A percentile compares a stretch with the other conserved stretches of the same genome.
Conservation (phyloP, 2,888 invertebrate genomes). For the Scaptomyza caliginosa region DNA sequence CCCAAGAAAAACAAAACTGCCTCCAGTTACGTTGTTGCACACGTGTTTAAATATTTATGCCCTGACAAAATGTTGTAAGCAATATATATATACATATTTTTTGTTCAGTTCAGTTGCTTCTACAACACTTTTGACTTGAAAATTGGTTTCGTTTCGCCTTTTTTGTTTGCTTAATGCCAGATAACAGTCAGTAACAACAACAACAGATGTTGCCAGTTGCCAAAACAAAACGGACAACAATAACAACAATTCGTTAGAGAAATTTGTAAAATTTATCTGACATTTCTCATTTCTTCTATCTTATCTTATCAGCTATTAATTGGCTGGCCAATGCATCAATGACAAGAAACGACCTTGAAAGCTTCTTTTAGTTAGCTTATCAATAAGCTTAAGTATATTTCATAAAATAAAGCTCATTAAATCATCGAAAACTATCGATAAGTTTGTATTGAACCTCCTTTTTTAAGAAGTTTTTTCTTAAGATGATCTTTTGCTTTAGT, state of each 20-base stretch:
- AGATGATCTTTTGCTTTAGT: not conserved
- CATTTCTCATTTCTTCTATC: slow-evolving; percentile 38
- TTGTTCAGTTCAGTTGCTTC: slow-evolving; percentile 10
- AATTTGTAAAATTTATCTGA: slow-evolving; percentile 35
- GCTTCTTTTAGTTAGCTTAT: slow-evolving; percentile 6
- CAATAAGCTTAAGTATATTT: no score
- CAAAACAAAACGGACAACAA: slow-evolving; percentile 24
- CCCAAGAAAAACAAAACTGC: no score
- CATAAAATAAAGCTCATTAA: not conserved
- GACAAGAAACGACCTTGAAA: slow-evolving; percentile 40
- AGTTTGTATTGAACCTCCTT: not conserved
- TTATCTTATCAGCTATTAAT: slow-evolving; percentile 48
- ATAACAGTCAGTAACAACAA: slow-evolving; percentile 5
- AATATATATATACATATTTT: no score
- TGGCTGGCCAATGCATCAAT: slow-evolving; percentile 25
- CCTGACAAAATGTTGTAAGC: slow-evolving; percentile 75
- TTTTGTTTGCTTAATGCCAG: slow-evolving; percentile 28
- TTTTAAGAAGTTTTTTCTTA: not conserved
- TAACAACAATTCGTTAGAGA: slow-evolving; percentile 8
- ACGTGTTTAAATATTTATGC: slow-evolving; percentile 79
- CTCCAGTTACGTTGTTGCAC: slow-evolving; percentile 60
- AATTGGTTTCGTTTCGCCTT: not conserved
- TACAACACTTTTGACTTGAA: slow-evolving; percentile 18
- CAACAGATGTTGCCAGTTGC: slow-evolving; percentile 56
- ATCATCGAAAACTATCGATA: not conserved